A percentile compares a stretch with the other conserved stretches of the same genome.
Evolutionary conservation across 2,888 invertebrate genomes (phyloP).

Genomic region (Xestia sexstrigata): DNA sequence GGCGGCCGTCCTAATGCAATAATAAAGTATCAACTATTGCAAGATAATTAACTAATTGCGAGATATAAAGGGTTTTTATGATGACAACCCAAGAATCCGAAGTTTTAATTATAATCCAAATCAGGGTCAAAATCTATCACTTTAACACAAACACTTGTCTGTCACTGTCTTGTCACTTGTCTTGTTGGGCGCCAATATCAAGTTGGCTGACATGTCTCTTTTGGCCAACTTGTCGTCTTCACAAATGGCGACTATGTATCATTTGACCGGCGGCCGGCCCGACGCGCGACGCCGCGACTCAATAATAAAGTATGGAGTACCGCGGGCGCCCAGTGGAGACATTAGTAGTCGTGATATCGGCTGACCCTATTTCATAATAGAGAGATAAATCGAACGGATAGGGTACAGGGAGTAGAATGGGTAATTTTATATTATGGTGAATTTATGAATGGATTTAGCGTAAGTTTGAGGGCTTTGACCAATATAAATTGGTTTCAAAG

Average conservation of each 20-base stretch:
- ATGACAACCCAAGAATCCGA: neutral
- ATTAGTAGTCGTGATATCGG: conserved; percentile 52
- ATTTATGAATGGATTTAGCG: conserved; percentile 16
- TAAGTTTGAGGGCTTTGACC: neutral
- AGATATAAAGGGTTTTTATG: neutral
- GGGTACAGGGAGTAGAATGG: conserved; percentile 15
- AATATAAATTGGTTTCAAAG: neutral
- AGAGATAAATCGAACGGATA: conserved; percentile 49
- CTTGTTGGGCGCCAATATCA: conserved; percentile 45
- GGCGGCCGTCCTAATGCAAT: conserved; percentile 21
- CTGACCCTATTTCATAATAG: conserved; percentile 60
- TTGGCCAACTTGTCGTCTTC: conserved; percentile 51
- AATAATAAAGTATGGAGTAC: conserved; percentile 59
- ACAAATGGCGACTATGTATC: conserved; percentile 39
- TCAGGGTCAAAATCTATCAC: neutral
- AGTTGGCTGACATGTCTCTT: conserved; percentile 51
- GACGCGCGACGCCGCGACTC: conserved; percentile 51
- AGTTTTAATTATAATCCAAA: neutral
- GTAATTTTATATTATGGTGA: conserved; percentile 13
- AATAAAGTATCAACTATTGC: conserved; percentile 39
- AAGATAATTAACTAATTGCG: conserved; percentile 41
- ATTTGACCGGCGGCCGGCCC: conserved; percentile 19
- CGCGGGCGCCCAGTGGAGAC: conserved; percentile 52
- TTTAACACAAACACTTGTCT: conserved; percentile 41
- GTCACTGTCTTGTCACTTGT: too few relatives aligned